Conservation (phyloP, 2,113 vertebrate species). For the Empidonax alnorum region DNA sequence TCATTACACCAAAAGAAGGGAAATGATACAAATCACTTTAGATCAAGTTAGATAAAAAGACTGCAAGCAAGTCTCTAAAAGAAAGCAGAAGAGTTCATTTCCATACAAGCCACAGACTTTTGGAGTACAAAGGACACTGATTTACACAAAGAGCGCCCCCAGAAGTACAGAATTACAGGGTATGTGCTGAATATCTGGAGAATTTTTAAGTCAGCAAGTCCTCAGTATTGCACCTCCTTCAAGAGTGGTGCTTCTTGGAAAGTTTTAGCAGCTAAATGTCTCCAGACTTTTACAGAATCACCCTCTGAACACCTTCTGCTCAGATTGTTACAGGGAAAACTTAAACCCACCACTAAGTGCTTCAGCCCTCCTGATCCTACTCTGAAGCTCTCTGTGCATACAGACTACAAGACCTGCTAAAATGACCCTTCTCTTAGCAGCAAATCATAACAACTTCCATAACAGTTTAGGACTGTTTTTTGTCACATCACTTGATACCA, state of each 20-base stretch:
- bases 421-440: not conserved
- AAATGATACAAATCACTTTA: not conserved
- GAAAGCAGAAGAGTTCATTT: not conserved
- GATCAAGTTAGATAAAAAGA: not conserved
- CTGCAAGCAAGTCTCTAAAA: not conserved
- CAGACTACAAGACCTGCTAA: not conserved
- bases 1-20: not conserved
- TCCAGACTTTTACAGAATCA: not conserved
- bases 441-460: not conserved
- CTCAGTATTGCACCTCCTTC: not conserved
- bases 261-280: not conserved
- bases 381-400: not conserved
- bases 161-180: not conserved
- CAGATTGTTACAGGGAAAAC: not conserved
- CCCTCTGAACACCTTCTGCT: not conserved
- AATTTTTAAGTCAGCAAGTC: not conserved
- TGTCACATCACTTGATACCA: not conserved
- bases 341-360: not conserved
- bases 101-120: not conserved
- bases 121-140: not conserved
- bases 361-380: not conserved
- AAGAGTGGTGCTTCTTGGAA: not conserved
- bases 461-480: not conserved
- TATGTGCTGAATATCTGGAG: not conserved
- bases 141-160: rapidly evolving